Conservation (phyloP, 2,888 invertebrate species). For the Eupithecia abbreviata region DNA sequence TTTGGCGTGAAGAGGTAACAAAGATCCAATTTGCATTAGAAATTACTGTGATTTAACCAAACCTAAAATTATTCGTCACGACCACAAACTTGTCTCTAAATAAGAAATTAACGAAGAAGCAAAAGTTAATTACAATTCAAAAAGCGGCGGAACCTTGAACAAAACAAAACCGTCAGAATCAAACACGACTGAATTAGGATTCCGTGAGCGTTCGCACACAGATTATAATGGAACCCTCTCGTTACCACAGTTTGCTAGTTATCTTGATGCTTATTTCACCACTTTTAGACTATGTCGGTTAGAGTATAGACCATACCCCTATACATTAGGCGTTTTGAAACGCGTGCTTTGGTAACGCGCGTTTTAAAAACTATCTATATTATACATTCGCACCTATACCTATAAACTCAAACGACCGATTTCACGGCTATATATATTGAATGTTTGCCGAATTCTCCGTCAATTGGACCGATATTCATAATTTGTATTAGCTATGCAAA, state of each 20-base stretch:
- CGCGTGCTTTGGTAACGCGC: background rate
- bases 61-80: background rate
- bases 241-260: slow-evolving; percentile 4
- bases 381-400: too few species aligned
- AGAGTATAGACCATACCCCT: background rate
- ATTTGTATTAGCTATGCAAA: too few species aligned
- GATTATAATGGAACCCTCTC: slow-evolving; percentile 51
- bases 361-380: background rate
- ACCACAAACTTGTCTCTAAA: background rate
- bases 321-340: too few species aligned
- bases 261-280: background rate
- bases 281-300: background rate
- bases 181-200: slow-evolving; percentile 47
- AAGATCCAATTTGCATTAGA: too few species aligned
- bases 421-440: too few species aligned
- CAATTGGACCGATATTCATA: too few species aligned
- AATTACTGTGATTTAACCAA: too few species aligned
- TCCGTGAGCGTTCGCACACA: slow-evolving; percentile 48
- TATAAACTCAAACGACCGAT: too few species aligned
- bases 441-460: too few species aligned
- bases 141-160: slow-evolving; percentile 10
- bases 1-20: too few species aligned
- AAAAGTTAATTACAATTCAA: slow-evolving; percentile 13
- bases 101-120: background rate
- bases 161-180: slow-evolving; percentile 20